Percentiles rank a stretch among this genome's conserved stretches.
Conservation (phyloP, 2,888 invertebrate genomes). For the Aleiodes alternator region DNA sequence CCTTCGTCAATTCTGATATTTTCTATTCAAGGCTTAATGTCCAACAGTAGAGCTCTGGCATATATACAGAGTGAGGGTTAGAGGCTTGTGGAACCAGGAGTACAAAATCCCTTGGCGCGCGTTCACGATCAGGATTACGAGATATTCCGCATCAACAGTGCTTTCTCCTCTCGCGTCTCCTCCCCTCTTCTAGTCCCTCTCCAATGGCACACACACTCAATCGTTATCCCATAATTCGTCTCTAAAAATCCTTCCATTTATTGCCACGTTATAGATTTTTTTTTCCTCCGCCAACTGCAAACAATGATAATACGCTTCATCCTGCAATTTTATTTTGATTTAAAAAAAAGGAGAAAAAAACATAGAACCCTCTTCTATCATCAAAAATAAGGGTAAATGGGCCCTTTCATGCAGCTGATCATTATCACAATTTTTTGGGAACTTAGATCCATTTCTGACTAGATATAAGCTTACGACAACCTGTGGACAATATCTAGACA, state of each 20-base stretch:
- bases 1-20: slow-evolving; percentile 34
- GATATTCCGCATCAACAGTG: slow-evolving; percentile 30
- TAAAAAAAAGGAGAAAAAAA: too few relatives aligned
- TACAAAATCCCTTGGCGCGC: slow-evolving; percentile 39
- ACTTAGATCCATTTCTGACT: too few relatives aligned
- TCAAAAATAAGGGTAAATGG: too few relatives aligned
- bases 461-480: too few relatives aligned
- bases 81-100: slow-evolving; percentile 35
- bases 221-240: slow-evolving; percentile 43
- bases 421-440: too few relatives aligned
- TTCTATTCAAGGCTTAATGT: slow-evolving; percentile 40
- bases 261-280: neutral
- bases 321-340: too few relatives aligned
- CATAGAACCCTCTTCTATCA: too few relatives aligned
- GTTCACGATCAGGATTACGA: slow-evolving; percentile 39
- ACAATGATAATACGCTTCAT: too few relatives aligned
- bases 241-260: slow-evolving; percentile 27
- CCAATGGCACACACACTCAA: slow-evolving; percentile 30
- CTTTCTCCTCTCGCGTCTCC: neutral
- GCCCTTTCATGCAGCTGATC: too few relatives aligned
- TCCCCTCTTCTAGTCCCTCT: neutral
- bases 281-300: too few relatives aligned
- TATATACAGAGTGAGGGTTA: slow-evolving; percentile 10
- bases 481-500: too few relatives aligned
- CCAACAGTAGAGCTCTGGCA: slow-evolving; percentile 39